These are phyloP conservation scores for Enteromius radiatus DNA, from an alignment of 2,797 vertebrate genomes.

Conservation along the genomic window DNA sequence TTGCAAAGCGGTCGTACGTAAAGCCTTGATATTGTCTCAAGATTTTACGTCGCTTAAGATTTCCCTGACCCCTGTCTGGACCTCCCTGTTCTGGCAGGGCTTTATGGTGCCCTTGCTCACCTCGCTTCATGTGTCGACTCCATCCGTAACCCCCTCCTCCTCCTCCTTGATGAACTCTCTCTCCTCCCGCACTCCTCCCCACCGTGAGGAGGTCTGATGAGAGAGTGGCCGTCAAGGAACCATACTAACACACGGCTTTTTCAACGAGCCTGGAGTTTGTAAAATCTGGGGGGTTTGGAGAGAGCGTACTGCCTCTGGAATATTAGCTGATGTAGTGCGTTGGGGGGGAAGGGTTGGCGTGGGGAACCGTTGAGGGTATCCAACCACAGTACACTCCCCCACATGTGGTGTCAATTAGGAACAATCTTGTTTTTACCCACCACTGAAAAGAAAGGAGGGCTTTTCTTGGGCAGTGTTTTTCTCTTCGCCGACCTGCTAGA, in stretches of 20 bases:
- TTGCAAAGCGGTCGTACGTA: conserved; percentile 51
- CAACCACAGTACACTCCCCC: conserved; percentile 82
- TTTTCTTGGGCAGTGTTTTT: conserved; percentile 70
- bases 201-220: conserved; percentile 55
- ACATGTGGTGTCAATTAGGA: conserved; percentile 88
- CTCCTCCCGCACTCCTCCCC: conserved; percentile 52
- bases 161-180: conserved; percentile 33
- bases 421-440: conserved; percentile 86
- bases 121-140: conserved; percentile 60
- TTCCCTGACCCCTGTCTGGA: conserved; percentile 72
- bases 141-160: conserved; percentile 60
- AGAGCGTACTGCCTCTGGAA: conserved; percentile 72
- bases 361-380: conserved; percentile 76
- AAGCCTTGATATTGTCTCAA: conserved; percentile 53
- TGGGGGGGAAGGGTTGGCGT: conserved; percentile 63
- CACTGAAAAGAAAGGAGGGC: conserved; percentile 79
- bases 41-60: conserved; percentile 53
- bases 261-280: conserved; percentile 70
- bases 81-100: conserved; percentile 77
- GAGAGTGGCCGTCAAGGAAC: conserved; percentile 78
- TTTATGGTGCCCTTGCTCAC: conserved; percentile 78
- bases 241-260: conserved; percentile 71
- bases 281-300: conserved; percentile 55
- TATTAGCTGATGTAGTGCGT: conserved; percentile 78
- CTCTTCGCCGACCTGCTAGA: conserved; percentile 67